These are phyloP conservation scores for Picus viridis DNA, from an alignment of 2,797 vertebrate genomes.

Conservation along the genomic window DNA sequence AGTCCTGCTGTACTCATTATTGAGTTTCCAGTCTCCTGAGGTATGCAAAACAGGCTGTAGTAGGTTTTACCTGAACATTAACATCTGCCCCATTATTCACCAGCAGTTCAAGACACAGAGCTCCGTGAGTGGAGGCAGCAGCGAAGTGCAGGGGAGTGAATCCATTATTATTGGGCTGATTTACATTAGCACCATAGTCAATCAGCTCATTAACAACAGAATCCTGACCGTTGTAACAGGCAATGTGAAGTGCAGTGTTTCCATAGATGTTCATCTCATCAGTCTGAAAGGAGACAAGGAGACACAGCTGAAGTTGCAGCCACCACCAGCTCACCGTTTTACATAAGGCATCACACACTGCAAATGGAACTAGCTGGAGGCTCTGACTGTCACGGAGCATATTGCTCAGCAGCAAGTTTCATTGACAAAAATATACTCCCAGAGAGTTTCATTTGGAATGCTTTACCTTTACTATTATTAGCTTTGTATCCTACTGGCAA, in stretches of 20 bases:
- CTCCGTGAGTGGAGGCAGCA: slow-evolving; percentile 93
- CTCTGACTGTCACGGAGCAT: neutral
- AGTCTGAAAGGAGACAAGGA: slow-evolving; percentile 80
- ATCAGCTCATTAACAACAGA: slow-evolving; percentile 94
- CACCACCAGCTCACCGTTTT: slow-evolving; percentile 16
- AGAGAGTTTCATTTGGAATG: slow-evolving; percentile 11
- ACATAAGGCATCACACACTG: neutral
- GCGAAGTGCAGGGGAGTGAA: slow-evolving; percentile 98
- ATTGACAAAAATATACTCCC: slow-evolving; percentile 36
- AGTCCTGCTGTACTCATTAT: neutral
- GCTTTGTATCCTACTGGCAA: neutral
- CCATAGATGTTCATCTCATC: slow-evolving; percentile 95
- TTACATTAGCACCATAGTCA: slow-evolving; percentile 95
- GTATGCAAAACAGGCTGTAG: neutral
- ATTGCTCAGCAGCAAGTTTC: slow-evolving; percentile 24
- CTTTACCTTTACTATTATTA: neutral
- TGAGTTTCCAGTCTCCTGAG: neutral
- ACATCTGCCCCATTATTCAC: slow-evolving; percentile 96
- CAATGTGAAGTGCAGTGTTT: slow-evolving; percentile 95
- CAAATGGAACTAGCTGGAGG: slow-evolving; percentile 45
- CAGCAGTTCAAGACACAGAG: slow-evolving; percentile 92
- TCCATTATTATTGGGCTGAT: slow-evolving; percentile 94
- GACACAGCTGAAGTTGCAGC: neutral
- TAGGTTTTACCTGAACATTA: slow-evolving; percentile 89
- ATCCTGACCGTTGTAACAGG: slow-evolving; percentile 96